phyloP scores from a whole-genome alignment of 1,140 invertebrate species.

The Panagrolaimus sp. region DNA sequence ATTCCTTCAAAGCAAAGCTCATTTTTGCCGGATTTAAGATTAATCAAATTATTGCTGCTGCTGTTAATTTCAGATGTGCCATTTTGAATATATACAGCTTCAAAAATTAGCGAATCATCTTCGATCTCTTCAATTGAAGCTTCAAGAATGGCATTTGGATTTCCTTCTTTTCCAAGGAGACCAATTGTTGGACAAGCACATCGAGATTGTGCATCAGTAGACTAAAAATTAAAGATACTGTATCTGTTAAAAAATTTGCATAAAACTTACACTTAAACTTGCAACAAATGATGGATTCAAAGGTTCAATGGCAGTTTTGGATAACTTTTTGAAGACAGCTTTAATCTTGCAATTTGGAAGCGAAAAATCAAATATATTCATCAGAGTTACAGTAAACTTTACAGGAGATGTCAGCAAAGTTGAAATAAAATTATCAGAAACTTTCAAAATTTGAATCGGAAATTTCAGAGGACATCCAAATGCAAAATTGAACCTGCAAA shows the following conservation, averaged over 20 bases:
- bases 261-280: too few species aligned
- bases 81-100: neutral
- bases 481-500: conserved; percentile 1
- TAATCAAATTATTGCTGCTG: neutral
- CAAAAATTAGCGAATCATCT: too few species aligned
- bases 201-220: neutral
- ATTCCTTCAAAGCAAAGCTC: neutral
- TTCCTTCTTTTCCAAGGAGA: neutral
- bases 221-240: neutral
- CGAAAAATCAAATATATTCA: neutral
- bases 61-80: neutral
- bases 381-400: neutral
- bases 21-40: neutral
- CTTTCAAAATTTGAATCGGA: neutral
- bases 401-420: neutral
- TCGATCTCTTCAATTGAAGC: too few species aligned
- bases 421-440: conserved; percentile 5
- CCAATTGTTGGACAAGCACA: neutral
- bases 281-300: neutral
- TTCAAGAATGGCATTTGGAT: neutral
- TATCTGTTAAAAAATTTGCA: too few species aligned
- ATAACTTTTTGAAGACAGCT: conserved; percentile 13
- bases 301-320: neutral
- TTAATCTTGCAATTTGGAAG: neutral
- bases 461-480: neutral